Conservation (phyloP, 2,888 invertebrate genomes). For the Xestia sexstrigata region DNA sequence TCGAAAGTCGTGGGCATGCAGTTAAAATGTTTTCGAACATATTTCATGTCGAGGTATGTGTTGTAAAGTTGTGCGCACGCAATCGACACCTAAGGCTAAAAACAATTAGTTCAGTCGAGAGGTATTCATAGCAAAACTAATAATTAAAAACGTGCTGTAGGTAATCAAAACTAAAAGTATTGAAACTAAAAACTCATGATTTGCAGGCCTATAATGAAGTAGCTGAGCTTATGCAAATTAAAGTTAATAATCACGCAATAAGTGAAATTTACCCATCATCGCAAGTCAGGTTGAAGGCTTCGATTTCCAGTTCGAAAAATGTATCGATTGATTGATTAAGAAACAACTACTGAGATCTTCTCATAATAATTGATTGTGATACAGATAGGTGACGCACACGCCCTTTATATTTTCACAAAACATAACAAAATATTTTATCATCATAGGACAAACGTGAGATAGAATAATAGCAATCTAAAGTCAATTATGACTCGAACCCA, state of each 20-base stretch:
- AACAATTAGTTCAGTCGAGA: constrained; percentile 17
- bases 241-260: not conserved
- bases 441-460: constrained; percentile 5
- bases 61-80: constrained; percentile 38
- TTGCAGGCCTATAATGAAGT: not conserved
- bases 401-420: constrained; percentile 5
- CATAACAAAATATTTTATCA: not conserved
- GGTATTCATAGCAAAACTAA: constrained; percentile 17
- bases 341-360: not conserved
- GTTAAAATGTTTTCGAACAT: constrained; percentile 56
- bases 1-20: constrained; percentile 54
- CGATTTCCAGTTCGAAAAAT: not conserved
- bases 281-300: not conserved
- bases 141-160: constrained; percentile 26
- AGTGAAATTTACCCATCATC: not conserved
- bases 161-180: constrained; percentile 14
- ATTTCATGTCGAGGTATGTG: constrained; percentile 45
- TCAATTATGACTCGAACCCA: constrained; percentile 17
- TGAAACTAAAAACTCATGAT: constrained; percentile 24
- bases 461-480: constrained; percentile 17
- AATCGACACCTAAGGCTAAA: constrained; percentile 44
- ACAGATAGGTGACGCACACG: not conserved
- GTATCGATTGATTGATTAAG: not conserved
- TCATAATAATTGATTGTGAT: constrained; percentile 12
- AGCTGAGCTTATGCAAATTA: not conserved